Percentiles rank a stretch among this genome's conserved stretches.
Conservation (phyloP, 2,113 vertebrate species). For the Callorhinus ursinus region DNA sequence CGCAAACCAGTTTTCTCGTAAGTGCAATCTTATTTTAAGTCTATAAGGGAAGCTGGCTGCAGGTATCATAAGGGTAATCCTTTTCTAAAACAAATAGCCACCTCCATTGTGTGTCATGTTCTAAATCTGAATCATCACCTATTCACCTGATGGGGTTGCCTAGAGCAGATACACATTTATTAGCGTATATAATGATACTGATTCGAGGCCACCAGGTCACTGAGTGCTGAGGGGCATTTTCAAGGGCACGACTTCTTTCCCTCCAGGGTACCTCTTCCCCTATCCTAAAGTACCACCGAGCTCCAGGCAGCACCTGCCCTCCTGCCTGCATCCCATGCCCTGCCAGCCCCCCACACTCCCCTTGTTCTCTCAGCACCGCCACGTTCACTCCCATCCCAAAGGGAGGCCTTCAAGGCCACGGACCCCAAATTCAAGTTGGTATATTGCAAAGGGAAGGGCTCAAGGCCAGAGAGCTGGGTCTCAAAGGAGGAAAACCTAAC, state of each 20-base stretch:
- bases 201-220: background rate
- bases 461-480: background rate
- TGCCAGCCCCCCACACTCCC: background rate
- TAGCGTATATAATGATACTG: background rate
- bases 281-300: background rate
- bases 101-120: background rate
- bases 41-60: background rate
- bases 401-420: background rate
- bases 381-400: background rate
- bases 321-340: background rate
- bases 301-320: background rate
- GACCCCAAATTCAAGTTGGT: background rate
- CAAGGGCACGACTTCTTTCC: slow-evolving; percentile 28
- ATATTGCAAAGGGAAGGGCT: background rate
- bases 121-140: slow-evolving; percentile 28
- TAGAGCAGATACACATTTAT: background rate
- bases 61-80: background rate
- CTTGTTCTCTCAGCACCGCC: background rate
- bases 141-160: background rate
- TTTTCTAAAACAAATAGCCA: slow-evolving; percentile 51
- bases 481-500: slow-evolving; percentile 36
- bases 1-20: background rate
- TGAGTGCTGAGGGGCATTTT: background rate
- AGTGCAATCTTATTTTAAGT: slow-evolving; percentile 37
- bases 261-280: background rate